Evolutionary conservation across 2,113 vertebrate species (phyloP).

Genomic region (Amblyopsis rosae): DNA sequence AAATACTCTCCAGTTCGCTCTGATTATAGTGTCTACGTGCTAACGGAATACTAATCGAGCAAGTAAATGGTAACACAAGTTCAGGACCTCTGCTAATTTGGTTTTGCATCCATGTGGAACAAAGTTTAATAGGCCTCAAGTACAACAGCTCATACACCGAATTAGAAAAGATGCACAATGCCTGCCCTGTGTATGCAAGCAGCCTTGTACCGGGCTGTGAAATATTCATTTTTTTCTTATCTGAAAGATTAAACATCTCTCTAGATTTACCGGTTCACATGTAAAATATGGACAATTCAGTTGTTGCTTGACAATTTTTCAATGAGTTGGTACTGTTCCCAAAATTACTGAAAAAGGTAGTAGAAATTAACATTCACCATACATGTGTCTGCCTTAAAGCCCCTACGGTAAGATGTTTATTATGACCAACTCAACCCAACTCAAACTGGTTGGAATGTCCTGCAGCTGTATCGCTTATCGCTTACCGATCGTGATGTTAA

Average conservation of each 20-base stretch:
- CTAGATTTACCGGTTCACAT: too few species aligned
- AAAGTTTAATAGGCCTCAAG: constrained; percentile 54
- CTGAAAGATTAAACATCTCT: background rate
- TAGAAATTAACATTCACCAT: too few species aligned
- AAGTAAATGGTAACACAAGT: constrained; percentile 66
- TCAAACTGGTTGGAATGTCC: too few species aligned
- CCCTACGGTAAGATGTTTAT: too few species aligned
- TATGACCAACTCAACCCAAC: too few species aligned
- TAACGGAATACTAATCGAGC: constrained; percentile 64
- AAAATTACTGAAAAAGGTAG: too few species aligned
- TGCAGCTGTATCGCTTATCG: too few species aligned
- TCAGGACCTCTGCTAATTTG: constrained; percentile 68
- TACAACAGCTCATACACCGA: constrained; percentile 39
- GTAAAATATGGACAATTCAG: too few species aligned
- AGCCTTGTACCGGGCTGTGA: background rate
- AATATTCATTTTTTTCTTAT: background rate
- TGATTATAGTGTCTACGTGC: constrained; percentile 26
- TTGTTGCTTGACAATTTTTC: too few species aligned
- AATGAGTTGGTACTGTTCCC: too few species aligned
- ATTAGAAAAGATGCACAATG: constrained; percentile 31
- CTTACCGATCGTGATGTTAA: too few species aligned
- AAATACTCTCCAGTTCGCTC: background rate
- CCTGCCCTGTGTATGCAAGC: background rate
- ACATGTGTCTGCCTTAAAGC: too few species aligned
- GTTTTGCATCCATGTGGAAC: constrained; percentile 66